Conservation (phyloP, 2,888 invertebrate species). For the Mimumesa dahlbomi region DNA sequence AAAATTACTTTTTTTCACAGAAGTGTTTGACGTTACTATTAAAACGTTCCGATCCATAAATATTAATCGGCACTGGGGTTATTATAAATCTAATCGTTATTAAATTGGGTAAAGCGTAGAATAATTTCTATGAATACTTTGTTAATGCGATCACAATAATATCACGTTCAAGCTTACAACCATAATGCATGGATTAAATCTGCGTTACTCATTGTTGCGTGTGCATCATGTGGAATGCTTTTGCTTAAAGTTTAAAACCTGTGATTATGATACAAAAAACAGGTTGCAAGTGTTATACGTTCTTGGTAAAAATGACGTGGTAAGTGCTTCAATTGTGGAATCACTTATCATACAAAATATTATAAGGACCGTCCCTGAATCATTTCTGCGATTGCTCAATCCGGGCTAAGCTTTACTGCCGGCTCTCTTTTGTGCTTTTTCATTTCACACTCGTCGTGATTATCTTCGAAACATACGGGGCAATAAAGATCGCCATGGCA, state of each 20-base stretch:
- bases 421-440: slow-evolving; percentile 66
- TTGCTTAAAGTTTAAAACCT: neutral
- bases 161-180: slow-evolving; percentile 11
- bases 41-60: too few species aligned
- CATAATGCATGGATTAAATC: neutral
- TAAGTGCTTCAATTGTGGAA: neutral
- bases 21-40: neutral
- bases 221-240: slow-evolving; percentile 8
- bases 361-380: neutral
- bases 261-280: neutral
- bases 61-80: too few species aligned
- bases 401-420: neutral
- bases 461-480: slow-evolving; percentile 86
- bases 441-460: slow-evolving; percentile 84
- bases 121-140: slow-evolving; percentile 17
- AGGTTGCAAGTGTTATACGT: slow-evolving; percentile 2
- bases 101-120: slow-evolving; percentile 1
- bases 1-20: too few species aligned
- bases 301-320: neutral
- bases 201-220: slow-evolving; percentile 3
- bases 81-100: slow-evolving; percentile 17
- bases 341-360: neutral
- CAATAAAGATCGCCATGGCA: slow-evolving; percentile 93
- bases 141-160: slow-evolving; percentile 32
- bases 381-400: too few species aligned